A percentile compares a stretch with the other conserved stretches of the same genome.
Evolutionary conservation across 2,888 invertebrate genomes (phyloP).

Genomic region (Elmis aenea): DNA sequence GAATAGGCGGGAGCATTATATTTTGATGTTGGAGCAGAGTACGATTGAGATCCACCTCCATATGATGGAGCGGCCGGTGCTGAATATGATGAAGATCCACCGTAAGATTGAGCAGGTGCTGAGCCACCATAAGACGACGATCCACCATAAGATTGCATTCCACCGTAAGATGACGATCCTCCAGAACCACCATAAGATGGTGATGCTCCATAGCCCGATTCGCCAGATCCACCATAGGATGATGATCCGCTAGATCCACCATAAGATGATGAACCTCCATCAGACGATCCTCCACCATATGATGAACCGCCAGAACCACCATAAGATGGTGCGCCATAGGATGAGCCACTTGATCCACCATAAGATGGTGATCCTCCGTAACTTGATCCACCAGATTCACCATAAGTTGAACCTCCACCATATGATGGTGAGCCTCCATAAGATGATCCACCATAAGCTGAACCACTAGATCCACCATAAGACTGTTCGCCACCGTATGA

Average conservation of each 20-base stretch:
- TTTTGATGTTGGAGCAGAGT: constrained; percentile 8
- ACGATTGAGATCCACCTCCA: too few species aligned
- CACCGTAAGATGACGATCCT: constrained; percentile 8
- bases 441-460: not conserved
- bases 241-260: constrained; percentile 9
- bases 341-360: constrained; percentile 5
- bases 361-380: constrained; percentile 14
- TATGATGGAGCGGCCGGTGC: constrained; percentile 9
- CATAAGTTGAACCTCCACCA: not conserved
- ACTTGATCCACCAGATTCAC: constrained; percentile 6
- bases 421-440: not conserved
- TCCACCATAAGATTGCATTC: constrained; percentile 6
- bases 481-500: constrained; percentile 1
- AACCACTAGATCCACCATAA: too few species aligned
- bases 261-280: constrained; percentile 4
- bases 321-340: too few species aligned
- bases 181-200: constrained; percentile 6
- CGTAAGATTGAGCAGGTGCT: constrained; percentile 6
- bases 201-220: constrained; percentile 7
- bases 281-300: constrained; percentile 1
- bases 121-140: constrained; percentile 3
- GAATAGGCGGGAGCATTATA: constrained; percentile 14
- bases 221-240: constrained; percentile 14
- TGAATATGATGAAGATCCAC: constrained; percentile 9
- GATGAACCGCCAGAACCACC: constrained; percentile 1